Percentiles rank a stretch among this genome's conserved stretches.
Evolutionary conservation across 2,888 invertebrate genomes (phyloP).

Genomic region (Coelinius sp.): DNA sequence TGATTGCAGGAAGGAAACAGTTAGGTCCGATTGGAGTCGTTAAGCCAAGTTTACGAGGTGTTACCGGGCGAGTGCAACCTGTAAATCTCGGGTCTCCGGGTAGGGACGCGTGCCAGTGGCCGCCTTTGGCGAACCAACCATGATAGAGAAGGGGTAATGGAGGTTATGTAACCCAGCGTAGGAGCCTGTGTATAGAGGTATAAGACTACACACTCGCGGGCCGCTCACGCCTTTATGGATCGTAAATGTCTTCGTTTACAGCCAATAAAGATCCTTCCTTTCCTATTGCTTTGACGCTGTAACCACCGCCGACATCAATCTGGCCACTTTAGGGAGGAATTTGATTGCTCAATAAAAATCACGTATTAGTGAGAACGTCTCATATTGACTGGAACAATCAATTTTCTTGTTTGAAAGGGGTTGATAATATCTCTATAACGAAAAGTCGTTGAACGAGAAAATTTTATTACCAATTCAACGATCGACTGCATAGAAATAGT

Average conservation of each 20-base stretch:
- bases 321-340: background rate
- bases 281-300: slow-evolving; percentile 34
- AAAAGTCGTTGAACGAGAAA: background rate
- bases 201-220: slow-evolving; percentile 51
- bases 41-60: slow-evolving; percentile 71
- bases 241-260: slow-evolving; percentile 71
- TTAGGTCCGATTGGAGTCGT: slow-evolving; percentile 71
- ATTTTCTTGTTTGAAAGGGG: background rate
- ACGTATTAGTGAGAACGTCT: background rate
- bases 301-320: background rate
- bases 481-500: background rate
- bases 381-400: background rate
- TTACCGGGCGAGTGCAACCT: slow-evolving; percentile 71
- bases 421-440: background rate
- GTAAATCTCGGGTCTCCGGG: slow-evolving; percentile 67
- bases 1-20: slow-evolving; percentile 71
- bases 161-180: slow-evolving; percentile 50
- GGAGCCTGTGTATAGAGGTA: slow-evolving; percentile 48
- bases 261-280: slow-evolving; percentile 69
- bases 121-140: slow-evolving; percentile 63
- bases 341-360: slow-evolving; percentile 12
- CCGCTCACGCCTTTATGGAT: slow-evolving; percentile 70
- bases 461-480: background rate
- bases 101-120: slow-evolving; percentile 69
- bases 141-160: slow-evolving; percentile 58